These are phyloP conservation scores for Danionella cerebrum DNA, from an alignment of 2,113 vertebrate species.

Conservation along the genomic window DNA sequence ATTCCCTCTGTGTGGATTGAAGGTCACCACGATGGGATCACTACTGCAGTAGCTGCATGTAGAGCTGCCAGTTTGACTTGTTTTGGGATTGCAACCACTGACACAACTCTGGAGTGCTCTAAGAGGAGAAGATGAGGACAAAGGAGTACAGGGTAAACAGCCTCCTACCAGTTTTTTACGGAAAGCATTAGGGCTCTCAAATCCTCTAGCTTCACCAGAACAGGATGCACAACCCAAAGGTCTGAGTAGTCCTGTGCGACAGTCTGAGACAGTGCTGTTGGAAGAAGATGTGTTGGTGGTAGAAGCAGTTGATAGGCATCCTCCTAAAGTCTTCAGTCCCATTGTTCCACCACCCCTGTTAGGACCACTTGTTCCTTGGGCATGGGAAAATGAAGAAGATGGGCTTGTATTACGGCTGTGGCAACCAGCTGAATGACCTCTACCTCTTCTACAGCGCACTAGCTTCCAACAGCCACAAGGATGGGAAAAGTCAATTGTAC, in stretches of 20 bases:
- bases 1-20: slow-evolving; percentile 63
- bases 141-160: slow-evolving; percentile 68
- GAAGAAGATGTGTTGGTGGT: slow-evolving; percentile 71
- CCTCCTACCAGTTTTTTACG: slow-evolving; percentile 65
- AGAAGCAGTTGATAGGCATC: slow-evolving; percentile 67
- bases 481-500: slow-evolving; percentile 65
- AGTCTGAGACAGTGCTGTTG: slow-evolving; percentile 67
- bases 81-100: slow-evolving; percentile 67
- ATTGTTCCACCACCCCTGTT: slow-evolving; percentile 48
- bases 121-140: slow-evolving; percentile 63
- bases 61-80: slow-evolving; percentile 69
- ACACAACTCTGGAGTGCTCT: slow-evolving; percentile 68
- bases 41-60: slow-evolving; percentile 80
- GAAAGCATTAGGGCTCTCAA: slow-evolving; percentile 65
- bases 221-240: slow-evolving; percentile 66
- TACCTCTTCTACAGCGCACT: slow-evolving; percentile 59
- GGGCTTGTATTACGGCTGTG: slow-evolving; percentile 52
- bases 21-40: slow-evolving; percentile 78
- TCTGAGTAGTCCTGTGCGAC: slow-evolving; percentile 54
- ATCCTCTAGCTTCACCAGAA: slow-evolving; percentile 53
- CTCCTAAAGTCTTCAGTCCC: slow-evolving; percentile 63
- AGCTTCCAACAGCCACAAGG: slow-evolving; percentile 74
- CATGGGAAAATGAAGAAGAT: slow-evolving; percentile 58
- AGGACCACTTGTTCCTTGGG: slow-evolving; percentile 47
- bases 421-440: slow-evolving; percentile 47